Base-by-base conservation (phyloP, 2,797 vertebrate species). In the Gallirallus australis region DNA sequence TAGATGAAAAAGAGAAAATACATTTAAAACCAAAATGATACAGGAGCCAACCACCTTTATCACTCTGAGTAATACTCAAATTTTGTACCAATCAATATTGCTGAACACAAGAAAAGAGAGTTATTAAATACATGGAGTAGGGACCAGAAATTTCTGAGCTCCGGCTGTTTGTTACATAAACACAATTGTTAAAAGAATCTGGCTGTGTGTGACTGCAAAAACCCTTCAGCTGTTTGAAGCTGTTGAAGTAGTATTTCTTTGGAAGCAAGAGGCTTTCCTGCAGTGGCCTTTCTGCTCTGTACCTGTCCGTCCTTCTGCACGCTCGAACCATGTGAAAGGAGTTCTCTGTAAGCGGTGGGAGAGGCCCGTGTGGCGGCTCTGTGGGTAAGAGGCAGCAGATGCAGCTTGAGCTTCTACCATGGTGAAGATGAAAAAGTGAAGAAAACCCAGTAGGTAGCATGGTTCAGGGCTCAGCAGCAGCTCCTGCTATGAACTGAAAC, bases 391-490 rank as follows among this genome's bases (percentile, higher is more conserved):
- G 56, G 30, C 48, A 93, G 61, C 47, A 59, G 35, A 63, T 16
- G 9, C 21, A 54, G 15, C 12, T 6, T 5, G 37, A 56, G n/a
- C 6, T 88, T 78, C 69, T n/a, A 28, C 18, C 13, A 39, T 3
- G 30, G 6, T 30, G 14, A 60, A 81, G 72, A 59, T 19, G 2
- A 39, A 65, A 56, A 61, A 28, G 17, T 11, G 8, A n/a, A 39
- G 57, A 82, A 27, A 4, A 2, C 5, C 11, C 18, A 33, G 18
- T 20, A 15, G 0, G 1, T 27, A 66, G 7, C 5, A 8, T 11
- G 10, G 50, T 69, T 17, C 7, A 33, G 24, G 4, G 1, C n/a
- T 56, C 45, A 76, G 13, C 40, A 71, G 1, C 13, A 68, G 5
- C 33, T 52, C 11, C 3, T 27, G 20, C 35, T 24, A 10, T 45